Percentiles rank a stretch among this genome's conserved stretches.
These are phyloP conservation scores for Lydus trimaculatus DNA, from an alignment of 2,888 invertebrate species.

Conservation along the genomic window DNA sequence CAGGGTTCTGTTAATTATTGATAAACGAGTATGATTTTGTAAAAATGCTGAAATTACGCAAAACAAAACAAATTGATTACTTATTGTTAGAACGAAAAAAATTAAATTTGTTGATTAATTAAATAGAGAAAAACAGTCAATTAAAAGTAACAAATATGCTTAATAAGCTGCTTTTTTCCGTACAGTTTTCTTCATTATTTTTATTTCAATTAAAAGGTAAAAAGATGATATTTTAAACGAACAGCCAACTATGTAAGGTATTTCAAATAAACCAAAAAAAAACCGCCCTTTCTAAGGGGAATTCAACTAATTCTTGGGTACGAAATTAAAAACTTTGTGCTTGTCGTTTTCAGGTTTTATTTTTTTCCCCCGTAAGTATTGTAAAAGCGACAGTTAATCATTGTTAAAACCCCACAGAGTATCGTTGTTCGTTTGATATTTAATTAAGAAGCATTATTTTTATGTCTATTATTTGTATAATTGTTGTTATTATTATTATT, in stretches of 20 bases:
- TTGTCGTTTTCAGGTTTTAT: neutral
- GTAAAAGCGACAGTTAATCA: neutral
- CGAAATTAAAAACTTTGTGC: neutral
- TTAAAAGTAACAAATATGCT: no score
- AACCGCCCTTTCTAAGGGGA: neutral
- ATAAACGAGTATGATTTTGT: no score
- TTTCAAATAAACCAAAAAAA: neutral
- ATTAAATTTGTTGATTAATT: neutral
- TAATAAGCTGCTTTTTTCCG: neutral
- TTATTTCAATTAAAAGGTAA: neutral
- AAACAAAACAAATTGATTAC: no score
- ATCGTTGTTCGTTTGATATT: neutral
- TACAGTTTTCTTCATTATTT: neutral
- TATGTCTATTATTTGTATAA: neutral
- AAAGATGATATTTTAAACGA: no score
- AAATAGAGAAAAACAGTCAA: no score
- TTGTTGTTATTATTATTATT: neutral
- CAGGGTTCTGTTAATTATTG: no score
- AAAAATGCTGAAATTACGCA: no score
- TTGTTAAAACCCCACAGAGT: neutral
- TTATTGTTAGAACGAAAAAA: neutral
- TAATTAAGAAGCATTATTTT: neutral
- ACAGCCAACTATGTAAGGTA: neutral
- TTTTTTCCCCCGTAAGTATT: neutral
- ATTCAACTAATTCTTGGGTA: neutral